A percentile compares a stretch with the other conserved stretches of the same genome.
Evolutionary conservation across 2,888 invertebrate genomes (phyloP).

Genomic region (Strigamia crassipes): DNA sequence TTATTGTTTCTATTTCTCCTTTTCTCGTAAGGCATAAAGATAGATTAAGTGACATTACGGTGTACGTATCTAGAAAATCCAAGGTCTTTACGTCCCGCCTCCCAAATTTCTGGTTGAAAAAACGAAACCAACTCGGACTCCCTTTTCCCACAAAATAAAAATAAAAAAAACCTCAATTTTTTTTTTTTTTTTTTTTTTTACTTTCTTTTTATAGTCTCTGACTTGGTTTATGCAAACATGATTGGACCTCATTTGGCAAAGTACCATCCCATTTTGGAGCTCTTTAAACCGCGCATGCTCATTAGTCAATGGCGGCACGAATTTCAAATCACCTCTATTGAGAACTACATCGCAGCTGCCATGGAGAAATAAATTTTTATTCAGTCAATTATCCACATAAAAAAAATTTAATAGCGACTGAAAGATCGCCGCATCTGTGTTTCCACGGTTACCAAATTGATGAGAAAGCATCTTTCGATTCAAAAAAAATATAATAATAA

Average conservation of each 20-base stretch:
- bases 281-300: constrained; percentile 10
- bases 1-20: too few relatives aligned
- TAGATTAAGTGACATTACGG: too few relatives aligned
- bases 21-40: too few relatives aligned
- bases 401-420: not conserved
- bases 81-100: too few relatives aligned
- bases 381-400: not conserved
- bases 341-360: not conserved
- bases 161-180: not conserved
- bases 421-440: not conserved
- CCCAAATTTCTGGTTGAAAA: too few relatives aligned
- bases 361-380: constrained; percentile 20
- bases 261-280: not conserved
- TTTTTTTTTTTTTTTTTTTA: not conserved
- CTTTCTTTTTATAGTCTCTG: not conserved
- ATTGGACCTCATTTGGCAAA: constrained; percentile 31
- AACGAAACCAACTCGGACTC: too few relatives aligned
- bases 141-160: too few relatives aligned
- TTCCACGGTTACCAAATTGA: not conserved
- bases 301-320: not conserved
- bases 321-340: not conserved
- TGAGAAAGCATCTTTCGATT: not conserved
- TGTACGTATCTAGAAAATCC: too few relatives aligned
- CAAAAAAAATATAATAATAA: not conserved
- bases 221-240: not conserved